A percentile compares a stretch with the other conserved stretches of the same genome.
phyloP scores from a whole-genome alignment of 2,113 vertebrate genomes.

The Falco punctatus region DNA sequence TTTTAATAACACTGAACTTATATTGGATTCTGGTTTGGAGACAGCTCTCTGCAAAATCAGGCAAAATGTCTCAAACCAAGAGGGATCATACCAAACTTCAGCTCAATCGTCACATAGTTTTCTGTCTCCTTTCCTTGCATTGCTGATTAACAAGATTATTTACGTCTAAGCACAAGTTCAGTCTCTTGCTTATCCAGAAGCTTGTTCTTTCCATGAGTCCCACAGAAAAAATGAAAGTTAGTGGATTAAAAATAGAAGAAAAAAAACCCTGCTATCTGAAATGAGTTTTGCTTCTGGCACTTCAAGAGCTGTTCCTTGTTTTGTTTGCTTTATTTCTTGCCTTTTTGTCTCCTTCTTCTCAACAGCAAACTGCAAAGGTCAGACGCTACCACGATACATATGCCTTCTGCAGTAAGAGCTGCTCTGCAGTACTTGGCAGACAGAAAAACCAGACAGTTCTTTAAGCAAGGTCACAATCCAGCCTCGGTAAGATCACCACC shows the following conservation, averaged over 20 bases:
- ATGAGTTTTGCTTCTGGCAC: conserved; percentile 21
- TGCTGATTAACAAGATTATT: background rate
- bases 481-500: background rate
- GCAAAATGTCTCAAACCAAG: background rate
- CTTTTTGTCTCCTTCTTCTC: conserved; percentile 8
- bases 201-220: background rate
- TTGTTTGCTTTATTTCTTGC: conserved; percentile 42
- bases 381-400: background rate
- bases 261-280: background rate
- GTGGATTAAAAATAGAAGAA: conserved; percentile 18
- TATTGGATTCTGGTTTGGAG: background rate
- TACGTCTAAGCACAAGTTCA: background rate
- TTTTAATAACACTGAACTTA: background rate
- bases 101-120: background rate
- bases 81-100: background rate
- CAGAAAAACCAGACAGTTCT: background rate
- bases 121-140: background rate
- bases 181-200: background rate
- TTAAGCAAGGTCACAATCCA: background rate
- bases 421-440: background rate
- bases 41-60: background rate
- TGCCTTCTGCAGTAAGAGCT: background rate
- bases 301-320: background rate
- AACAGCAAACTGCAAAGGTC: background rate
- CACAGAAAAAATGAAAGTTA: background rate